Evolutionary conservation across 1,140 invertebrate genomes (phyloP), one percentile per base, ranked within the genome.

Genomic region (Drosophila sechellia): DNA sequence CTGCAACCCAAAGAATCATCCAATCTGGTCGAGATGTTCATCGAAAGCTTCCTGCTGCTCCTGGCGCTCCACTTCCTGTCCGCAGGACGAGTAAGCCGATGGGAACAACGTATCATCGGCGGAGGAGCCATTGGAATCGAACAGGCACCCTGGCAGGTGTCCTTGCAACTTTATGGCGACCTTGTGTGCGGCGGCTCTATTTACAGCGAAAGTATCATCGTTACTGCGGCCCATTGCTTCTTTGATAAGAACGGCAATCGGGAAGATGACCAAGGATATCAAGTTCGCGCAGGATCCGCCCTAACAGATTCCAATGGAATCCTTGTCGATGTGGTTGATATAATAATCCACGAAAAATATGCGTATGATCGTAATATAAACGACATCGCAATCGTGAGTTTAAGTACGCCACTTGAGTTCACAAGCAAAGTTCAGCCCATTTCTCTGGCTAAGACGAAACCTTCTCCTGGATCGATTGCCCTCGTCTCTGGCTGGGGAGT

Each of bases 111-210:
- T 3, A 34, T 50, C 34, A 11, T 34, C n/a, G 27, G 27, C 1
- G 48, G 48, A 34, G 2, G 5, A 0, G 0, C 8, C 8, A 50
- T 50, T 34, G 4, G 5, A 34, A 50, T 50, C n/a, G 48, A 50
- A 50, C 1, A 34, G 48, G 27, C 27, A 5, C 48, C 48, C 10
- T 50, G 48, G 48, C 48, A 50, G 48, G 48, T 34, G n/a, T 50
- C 27, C n/a, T 34, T 50, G 11, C n/a, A 15, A 34, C 0, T 0
- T 2, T 2, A 17, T 2, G 27, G 48, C 0, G 0, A 11, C 0
- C 8, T 5, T 15, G 0, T 0, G 1, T 50, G 48, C 5, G 48
- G 48, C 4, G 48, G 48, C 27, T 31, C 48, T 4, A 34, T 50
- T 50, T 50, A 50, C 8, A 50, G 27, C 48, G 15, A 17, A 8